phyloP scores from a whole-genome alignment of 2,888 invertebrate species.

The Euspilapteryx auroguttella region DNA sequence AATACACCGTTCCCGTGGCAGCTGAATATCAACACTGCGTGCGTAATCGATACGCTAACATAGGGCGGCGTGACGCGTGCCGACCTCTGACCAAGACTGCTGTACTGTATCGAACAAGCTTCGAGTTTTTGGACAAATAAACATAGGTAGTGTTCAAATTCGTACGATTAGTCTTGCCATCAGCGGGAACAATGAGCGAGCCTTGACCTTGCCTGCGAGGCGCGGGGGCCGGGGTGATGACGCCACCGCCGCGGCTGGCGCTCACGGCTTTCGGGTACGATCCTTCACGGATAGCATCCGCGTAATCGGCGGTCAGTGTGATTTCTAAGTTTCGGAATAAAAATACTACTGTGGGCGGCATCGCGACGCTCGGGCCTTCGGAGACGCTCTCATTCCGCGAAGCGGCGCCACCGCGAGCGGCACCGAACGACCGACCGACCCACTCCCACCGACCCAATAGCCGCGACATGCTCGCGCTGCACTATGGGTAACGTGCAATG shows the following conservation, averaged over 20 bases:
- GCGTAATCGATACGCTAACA: conserved; percentile 38
- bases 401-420: conserved; percentile 44
- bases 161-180: conserved; percentile 26
- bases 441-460: conserved; percentile 42
- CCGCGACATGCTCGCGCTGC: conserved; percentile 52
- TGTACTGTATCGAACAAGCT: conserved; percentile 1
- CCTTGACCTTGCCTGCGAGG: conserved; percentile 54
- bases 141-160: too few relatives aligned
- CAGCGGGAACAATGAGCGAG: conserved; percentile 45
- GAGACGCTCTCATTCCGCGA: conserved; percentile 47
- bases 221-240: conserved; percentile 48
- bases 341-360: conserved; percentile 36
- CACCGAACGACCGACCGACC: conserved; percentile 57
- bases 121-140: background rate
- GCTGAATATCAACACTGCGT: conserved; percentile 47
- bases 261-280: conserved; percentile 55
- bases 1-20: conserved; percentile 45
- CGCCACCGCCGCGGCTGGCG: conserved; percentile 47
- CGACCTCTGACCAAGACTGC: conserved; percentile 7
- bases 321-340: conserved; percentile 41
- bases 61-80: conserved; percentile 12
- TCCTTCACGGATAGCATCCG: conserved; percentile 56
- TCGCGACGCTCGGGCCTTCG: conserved; percentile 34
- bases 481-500: conserved; percentile 61
- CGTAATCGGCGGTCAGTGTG: conserved; percentile 53